Conservation (phyloP, 2,888 invertebrate genomes). For the Notodonta dromedarius region DNA sequence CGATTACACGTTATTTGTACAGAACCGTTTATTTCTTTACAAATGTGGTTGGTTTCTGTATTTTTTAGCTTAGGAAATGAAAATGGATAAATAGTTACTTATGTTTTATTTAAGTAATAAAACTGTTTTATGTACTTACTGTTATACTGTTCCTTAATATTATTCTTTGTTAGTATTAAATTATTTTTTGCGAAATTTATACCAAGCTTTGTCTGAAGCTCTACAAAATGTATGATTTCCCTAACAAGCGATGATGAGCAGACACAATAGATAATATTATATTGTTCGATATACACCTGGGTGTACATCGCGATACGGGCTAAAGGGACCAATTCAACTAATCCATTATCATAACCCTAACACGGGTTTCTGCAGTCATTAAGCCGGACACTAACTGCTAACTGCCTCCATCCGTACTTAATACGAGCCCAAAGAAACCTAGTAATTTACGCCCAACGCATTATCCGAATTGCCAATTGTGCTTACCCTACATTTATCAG, state of each 20-base stretch:
- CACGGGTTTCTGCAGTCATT: slow-evolving; percentile 47
- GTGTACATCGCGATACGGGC: slow-evolving; percentile 5
- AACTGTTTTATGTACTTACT: too few species aligned
- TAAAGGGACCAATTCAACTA: slow-evolving; percentile 18
- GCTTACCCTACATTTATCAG: slow-evolving; percentile 37
- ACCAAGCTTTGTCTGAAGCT: too few species aligned
- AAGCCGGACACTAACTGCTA: slow-evolving; percentile 66
- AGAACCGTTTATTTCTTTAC: slow-evolving; percentile 34
- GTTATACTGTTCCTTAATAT: too few species aligned
- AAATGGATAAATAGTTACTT: too few species aligned
- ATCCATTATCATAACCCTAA: slow-evolving; percentile 37
- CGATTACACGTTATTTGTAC: slow-evolving; percentile 39
- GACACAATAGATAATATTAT: too few species aligned
- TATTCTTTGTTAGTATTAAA: too few species aligned
- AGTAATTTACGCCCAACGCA: slow-evolving; percentile 75
- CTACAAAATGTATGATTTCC: too few species aligned
- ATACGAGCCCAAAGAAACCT: slow-evolving; percentile 74
- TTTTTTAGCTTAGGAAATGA: slow-evolving; percentile 10
- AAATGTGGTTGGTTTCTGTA: slow-evolving; percentile 18
- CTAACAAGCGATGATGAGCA: too few species aligned
- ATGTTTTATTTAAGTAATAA: too few species aligned
- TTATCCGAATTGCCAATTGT: slow-evolving; percentile 73
- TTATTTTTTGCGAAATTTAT: too few species aligned
- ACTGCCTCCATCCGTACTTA: slow-evolving; percentile 71
- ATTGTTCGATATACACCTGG: too few species aligned